Percentiles rank a stretch among this genome's conserved stretches.
These are phyloP conservation scores for Diarsia dahlii DNA, from an alignment of 2,888 invertebrate species.

Conservation along the genomic window DNA sequence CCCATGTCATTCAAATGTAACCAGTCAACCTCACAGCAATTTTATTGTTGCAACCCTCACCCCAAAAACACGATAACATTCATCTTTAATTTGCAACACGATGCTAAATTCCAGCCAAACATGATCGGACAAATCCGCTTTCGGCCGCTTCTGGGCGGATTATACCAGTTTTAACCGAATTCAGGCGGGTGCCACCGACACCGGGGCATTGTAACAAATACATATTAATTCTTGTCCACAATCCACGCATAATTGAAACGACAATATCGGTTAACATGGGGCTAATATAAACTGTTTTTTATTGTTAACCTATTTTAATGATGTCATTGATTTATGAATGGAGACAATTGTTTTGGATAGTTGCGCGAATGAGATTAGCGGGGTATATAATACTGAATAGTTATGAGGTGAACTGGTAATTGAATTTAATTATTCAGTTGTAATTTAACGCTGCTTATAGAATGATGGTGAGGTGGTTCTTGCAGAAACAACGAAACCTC, in stretches of 20 bases:
- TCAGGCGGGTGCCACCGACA: slow-evolving; percentile 55
- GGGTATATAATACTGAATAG: slow-evolving; percentile 24
- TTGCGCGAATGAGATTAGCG: slow-evolving; percentile 36
- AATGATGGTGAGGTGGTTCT: background rate
- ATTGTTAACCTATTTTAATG: slow-evolving; percentile 69
- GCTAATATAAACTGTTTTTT: slow-evolving; percentile 77
- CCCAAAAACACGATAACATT: slow-evolving; percentile 31
- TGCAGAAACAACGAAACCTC: no score
- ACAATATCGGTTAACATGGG: slow-evolving; percentile 71
- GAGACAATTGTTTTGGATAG: slow-evolving; percentile 55
- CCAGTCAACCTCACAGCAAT: background rate
- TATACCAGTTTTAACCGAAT: slow-evolving; percentile 70
- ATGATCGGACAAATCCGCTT: slow-evolving; percentile 75
- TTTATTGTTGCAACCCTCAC: background rate
- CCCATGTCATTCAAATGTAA: background rate
- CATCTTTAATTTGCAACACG: slow-evolving; percentile 56
- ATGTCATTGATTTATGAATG: slow-evolving; percentile 74
- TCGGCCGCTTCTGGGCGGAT: slow-evolving; percentile 69
- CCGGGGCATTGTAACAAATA: slow-evolving; percentile 68
- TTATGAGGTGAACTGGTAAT: slow-evolving; percentile 25
- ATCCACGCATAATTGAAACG: slow-evolving; percentile 73
- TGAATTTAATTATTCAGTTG: slow-evolving; percentile 34
- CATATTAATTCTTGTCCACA: slow-evolving; percentile 71
- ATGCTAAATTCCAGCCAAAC: slow-evolving; percentile 65
- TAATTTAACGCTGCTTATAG: background rate